Percentiles rank a stretch among this genome's conserved stretches.
These are phyloP conservation scores for Diadophis punctatus DNA, from an alignment of 2,113 vertebrate genomes.

Conservation along the genomic window DNA sequence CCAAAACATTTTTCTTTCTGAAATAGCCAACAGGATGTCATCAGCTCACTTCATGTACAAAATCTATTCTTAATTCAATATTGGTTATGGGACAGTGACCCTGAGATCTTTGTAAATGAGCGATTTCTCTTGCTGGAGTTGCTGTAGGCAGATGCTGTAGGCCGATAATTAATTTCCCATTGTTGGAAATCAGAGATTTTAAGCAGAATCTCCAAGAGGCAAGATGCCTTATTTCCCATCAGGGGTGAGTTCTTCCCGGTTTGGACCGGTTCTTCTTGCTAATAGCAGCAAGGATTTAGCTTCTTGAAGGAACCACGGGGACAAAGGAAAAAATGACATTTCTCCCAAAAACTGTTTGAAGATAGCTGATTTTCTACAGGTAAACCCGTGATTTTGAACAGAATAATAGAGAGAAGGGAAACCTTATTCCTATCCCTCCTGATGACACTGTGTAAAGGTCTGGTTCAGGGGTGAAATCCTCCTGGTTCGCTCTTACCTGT, in stretches of 20 bases:
- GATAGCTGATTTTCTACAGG: not conserved
- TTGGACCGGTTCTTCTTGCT: not conserved
- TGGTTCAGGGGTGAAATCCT: too few species aligned
- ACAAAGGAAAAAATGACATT: not conserved
- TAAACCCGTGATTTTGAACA: not conserved
- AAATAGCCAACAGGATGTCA: not conserved
- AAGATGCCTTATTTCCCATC: not conserved
- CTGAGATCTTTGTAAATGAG: not conserved
- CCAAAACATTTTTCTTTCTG: not conserved
- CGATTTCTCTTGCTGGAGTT: not conserved
- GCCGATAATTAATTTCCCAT: not conserved
- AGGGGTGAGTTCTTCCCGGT: too few species aligned
- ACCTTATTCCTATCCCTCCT: not conserved
- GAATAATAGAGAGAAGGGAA: not conserved
- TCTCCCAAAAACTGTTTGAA: not conserved
- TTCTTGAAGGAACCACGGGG: not conserved
- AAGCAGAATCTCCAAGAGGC: not conserved
- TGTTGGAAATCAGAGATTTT: not conserved
- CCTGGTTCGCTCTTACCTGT: too few species aligned
- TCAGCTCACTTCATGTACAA: not conserved
- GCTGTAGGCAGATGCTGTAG: not conserved
- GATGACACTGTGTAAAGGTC: not conserved
- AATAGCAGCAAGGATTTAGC: not conserved
- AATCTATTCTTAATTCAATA: not conserved
- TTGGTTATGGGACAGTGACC: not conserved